Evolutionary conservation across 1,140 invertebrate species (phyloP), one percentile per base, ranked within the genome.

Genomic region (Aphidius gifuensis): DNA sequence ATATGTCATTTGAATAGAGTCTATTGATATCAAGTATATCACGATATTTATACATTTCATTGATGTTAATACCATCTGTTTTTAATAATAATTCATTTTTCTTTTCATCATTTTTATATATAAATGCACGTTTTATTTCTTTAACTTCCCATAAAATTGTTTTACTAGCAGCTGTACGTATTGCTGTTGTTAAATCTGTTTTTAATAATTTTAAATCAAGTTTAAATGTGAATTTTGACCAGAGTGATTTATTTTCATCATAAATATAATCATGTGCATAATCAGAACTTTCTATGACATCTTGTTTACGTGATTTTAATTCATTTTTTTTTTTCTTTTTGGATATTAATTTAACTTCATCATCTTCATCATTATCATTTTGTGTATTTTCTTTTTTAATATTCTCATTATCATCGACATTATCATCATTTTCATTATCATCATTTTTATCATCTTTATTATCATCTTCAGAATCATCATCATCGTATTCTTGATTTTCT

Each of bases 31-130:
- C 89, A n/a, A 99, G 75, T 11, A 94, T 74, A 55, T 92, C 79
- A 59, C 87, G 80, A 73, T 93, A 90, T 68, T 91, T 89, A 69
- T 89, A 92, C 86, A 99, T 90, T 83, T 93, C 91, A 61, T 86
- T 79, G 64, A 99, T 90, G 75, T 98, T 98, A 11, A 98, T 91
- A 5, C 97, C 97, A 73, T 99, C 96, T 2, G 96, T 98, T 78
- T 94, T 94, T 1, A 97, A 77, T 53, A 89, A 85, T 53, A 88
- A 79, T 32, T 84, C 80, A 4, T 74, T 75, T 58, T 85, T 73
- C 1, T 32, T 32, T 32, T 32, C 23, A 38, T 76, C 73, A 68
- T 85, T 85, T 84, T 86, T 83, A 66, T 85, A 88, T 4, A 85
- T 87, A 61, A 97, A 92, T 4, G 93, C 93, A 58, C 90, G 84